Evolutionary conservation across 1,140 invertebrate species (phyloP).

Genomic region (Tribolium madens): DNA sequence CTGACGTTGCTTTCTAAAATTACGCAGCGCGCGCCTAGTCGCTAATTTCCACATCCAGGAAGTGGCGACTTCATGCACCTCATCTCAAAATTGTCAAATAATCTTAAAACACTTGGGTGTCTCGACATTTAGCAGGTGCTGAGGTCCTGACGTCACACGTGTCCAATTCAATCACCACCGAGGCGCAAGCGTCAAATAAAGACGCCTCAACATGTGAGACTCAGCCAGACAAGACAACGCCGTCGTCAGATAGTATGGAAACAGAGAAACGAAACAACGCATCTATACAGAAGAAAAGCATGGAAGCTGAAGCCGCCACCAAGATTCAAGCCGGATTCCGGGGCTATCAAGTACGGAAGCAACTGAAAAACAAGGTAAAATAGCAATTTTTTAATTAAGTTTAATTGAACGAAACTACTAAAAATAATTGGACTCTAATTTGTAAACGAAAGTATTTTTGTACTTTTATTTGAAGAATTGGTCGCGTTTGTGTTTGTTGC

Average conservation of each 20-base stretch:
- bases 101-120: constrained; percentile 27
- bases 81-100: background rate
- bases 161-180: constrained; percentile 35
- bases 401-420: background rate
- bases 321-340: constrained; percentile 82
- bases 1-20: too few species aligned
- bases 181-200: constrained; percentile 53
- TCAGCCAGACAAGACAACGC: constrained; percentile 28
- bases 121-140: constrained; percentile 60
- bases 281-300: constrained; percentile 55
- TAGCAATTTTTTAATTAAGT: background rate
- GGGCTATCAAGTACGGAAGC: constrained; percentile 78
- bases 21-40: background rate
- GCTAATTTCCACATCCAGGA: background rate
- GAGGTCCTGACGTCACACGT: constrained; percentile 58
- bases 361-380: constrained; percentile 67
- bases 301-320: constrained; percentile 73
- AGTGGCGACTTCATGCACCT: background rate
- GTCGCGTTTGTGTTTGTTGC: background rate
- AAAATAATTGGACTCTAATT: background rate
- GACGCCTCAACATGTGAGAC: constrained; percentile 51
- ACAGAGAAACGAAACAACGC: constrained; percentile 58
- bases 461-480: background rate
- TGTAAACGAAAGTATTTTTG: background rate
- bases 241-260: constrained; percentile 49